Evolutionary conservation across 2,888 invertebrate species (phyloP).

Genomic region (Cataglyphis albicans): DNA sequence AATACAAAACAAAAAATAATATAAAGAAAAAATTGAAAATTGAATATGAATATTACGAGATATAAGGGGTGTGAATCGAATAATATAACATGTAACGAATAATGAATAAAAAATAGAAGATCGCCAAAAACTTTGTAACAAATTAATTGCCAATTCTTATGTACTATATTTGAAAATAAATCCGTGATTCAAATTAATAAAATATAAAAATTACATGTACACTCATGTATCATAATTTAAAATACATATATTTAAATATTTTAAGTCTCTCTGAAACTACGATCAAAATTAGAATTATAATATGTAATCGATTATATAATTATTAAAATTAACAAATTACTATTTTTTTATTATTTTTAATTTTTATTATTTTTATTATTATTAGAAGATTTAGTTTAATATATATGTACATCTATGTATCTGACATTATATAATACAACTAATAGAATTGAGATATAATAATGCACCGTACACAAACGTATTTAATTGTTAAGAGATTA

Average conservation of each 20-base stretch:
- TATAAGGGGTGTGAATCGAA: conserved; percentile 11
- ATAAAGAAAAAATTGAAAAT: conserved; percentile 22
- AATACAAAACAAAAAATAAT: conserved; percentile 11
- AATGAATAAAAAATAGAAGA: conserved; percentile 10
- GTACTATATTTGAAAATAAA: background rate
- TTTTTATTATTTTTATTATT: no score
- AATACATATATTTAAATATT: conserved; percentile 9
- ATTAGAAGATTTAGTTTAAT: background rate
- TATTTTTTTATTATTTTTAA: no score
- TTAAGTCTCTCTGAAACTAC: background rate
- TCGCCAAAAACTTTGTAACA: conserved; percentile 9
- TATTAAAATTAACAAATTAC: conserved; percentile 7
- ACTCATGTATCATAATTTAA: background rate
- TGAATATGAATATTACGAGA: conserved; percentile 11
- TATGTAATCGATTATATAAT: background rate
- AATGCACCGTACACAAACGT: background rate
- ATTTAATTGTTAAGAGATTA: conserved; percentile 38
- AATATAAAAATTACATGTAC: background rate
- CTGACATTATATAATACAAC: conserved; percentile 1
- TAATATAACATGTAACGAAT: background rate
- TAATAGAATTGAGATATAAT: background rate
- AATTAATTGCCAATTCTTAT: conserved; percentile 15
- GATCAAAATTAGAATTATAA: background rate
- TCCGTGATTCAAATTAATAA: background rate
- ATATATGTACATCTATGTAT: background rate